Evolutionary conservation across 2,113 vertebrate species (phyloP).

Genomic region (Plectropomus leopardus): DNA sequence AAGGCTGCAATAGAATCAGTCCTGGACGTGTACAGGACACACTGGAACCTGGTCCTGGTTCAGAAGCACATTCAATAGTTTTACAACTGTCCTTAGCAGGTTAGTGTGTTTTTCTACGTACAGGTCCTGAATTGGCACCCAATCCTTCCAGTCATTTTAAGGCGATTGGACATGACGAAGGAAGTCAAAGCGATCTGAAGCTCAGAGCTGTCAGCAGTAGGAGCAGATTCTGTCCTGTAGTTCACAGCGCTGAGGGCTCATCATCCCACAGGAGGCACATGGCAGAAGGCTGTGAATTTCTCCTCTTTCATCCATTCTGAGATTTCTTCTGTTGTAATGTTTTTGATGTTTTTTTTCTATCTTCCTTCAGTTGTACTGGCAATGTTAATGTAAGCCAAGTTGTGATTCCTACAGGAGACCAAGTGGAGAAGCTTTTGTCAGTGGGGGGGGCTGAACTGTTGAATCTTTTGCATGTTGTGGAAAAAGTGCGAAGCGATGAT

Average conservation of each 20-base stretch:
- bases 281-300: slow-evolving; percentile 59
- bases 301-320: slow-evolving; percentile 64
- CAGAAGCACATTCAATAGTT: slow-evolving; percentile 73
- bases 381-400: slow-evolving; percentile 79
- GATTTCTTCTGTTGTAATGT: slow-evolving; percentile 49
- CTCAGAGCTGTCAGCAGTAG: slow-evolving; percentile 46
- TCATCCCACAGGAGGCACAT: slow-evolving; percentile 54
- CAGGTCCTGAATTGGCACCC: slow-evolving; percentile 53
- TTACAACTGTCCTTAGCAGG: slow-evolving; percentile 34
- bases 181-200: slow-evolving; percentile 1
- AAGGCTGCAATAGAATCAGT: slow-evolving; percentile 52
- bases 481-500: slow-evolving; percentile 68
- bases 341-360: slow-evolving; percentile 63
- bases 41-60: slow-evolving; percentile 49
- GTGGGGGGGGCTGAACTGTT: slow-evolving; percentile 71
- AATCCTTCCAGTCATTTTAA: slow-evolving; percentile 48
- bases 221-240: slow-evolving; percentile 37
- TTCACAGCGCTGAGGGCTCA: slow-evolving; percentile 36
- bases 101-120: slow-evolving; percentile 60
- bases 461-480: slow-evolving; percentile 83
- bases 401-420: slow-evolving; percentile 77
- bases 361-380: slow-evolving; percentile 72
- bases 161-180: slow-evolving; percentile 29
- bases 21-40: slow-evolving; percentile 35
- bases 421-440: slow-evolving; percentile 69